Evolutionary conservation across 2,797 vertebrate genomes (phyloP).

Genomic region (Arnoldichthys spilopterus): DNA sequence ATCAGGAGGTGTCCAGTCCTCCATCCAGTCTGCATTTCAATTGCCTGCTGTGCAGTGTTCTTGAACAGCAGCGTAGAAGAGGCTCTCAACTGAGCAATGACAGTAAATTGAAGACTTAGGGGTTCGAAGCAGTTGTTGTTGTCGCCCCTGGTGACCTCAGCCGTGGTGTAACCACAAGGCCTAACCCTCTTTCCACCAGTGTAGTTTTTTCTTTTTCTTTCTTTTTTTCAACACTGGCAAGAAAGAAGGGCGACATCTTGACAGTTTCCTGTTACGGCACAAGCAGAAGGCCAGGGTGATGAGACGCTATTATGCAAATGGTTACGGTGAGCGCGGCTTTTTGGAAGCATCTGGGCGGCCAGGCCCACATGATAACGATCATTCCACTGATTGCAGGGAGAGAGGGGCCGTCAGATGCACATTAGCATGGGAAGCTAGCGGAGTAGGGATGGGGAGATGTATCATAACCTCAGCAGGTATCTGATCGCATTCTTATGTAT

Average conservation of each 20-base stretch:
- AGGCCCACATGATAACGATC: conserved; percentile 84
- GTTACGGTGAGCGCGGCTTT: conserved; percentile 51
- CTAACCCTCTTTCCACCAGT: neutral
- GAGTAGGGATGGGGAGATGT: conserved; percentile 41
- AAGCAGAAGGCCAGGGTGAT: conserved; percentile 93
- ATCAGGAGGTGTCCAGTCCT: neutral
- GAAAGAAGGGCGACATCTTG: conserved; percentile 80
- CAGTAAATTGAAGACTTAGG: conserved; percentile 21
- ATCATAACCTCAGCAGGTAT: conserved; percentile 60
- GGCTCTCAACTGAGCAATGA: conserved; percentile 16
- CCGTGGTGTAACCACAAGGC: neutral
- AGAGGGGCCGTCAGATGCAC: conserved; percentile 21
- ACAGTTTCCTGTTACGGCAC: conserved; percentile 89
- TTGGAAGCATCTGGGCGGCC: conserved; percentile 26
- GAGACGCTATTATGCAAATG: conserved; percentile 98
- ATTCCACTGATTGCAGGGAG: conserved; percentile 93
- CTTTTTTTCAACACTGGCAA: neutral
- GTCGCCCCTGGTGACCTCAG: neutral
- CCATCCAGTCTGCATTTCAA: conserved; percentile 4
- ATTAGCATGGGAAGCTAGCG: conserved; percentile 45
- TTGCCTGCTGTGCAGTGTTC: conserved; percentile 14
- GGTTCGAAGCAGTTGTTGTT: neutral
- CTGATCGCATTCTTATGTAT: conserved; percentile 43
- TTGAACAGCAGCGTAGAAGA: conserved; percentile 55
- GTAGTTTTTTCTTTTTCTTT: neutral